Evolutionary conservation across 1,140 invertebrate species (phyloP), one percentile per base, ranked within the genome.

Genomic region (Pteromalus puparum): DNA sequence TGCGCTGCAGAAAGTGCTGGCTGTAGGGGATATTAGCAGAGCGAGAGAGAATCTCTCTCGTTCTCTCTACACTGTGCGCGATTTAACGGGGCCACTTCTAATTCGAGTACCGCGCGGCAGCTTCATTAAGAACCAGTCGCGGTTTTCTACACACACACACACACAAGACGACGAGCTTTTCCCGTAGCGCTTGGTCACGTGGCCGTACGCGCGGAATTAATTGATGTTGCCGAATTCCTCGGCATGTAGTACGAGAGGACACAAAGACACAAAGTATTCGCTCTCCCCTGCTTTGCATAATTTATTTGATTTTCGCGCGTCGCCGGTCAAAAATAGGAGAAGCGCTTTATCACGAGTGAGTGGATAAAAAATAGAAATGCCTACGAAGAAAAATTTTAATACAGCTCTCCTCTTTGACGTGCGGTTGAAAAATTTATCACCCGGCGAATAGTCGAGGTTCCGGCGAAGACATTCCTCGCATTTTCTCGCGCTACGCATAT

Each of bases 71-170:
- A n/a, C 15, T n/a, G 21, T n/a, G 53, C 28, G 65, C 28, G 65
- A 38, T 72, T 81, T 81, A 85, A 85, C 84, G 46, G 74, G 73
- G 79, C 79, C 84, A 82, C 67, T 85, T 85, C 84, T 85, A 85
- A 85, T 85, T 85, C 73, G 61, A 81, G 79, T 75, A 34, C 53
- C 26, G 15, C 24, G 53, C 21, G 7, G 53, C 53, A 61, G 53
- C 53, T 61, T 61, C 53, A 61, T 61, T 61, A 61, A 61, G 53
- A 61, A 61, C 21, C 53, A 7, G 34, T 21, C 28, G 76, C 38
- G 38, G 38, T 42, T 65, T 30, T 65, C 18, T 65, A 21, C 30
- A 34, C 30, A 34, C 30, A 34, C 30, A 34, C 30, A 34, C 30
- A 34, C 4, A 34, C 61, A 65, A 18, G 38, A 42, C 67, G 70